A percentile compares a stretch with the other conserved stretches of the same genome.
phyloP scores from a whole-genome alignment of 2,113 vertebrate genomes.

The Pteronura brasiliensis region DNA sequence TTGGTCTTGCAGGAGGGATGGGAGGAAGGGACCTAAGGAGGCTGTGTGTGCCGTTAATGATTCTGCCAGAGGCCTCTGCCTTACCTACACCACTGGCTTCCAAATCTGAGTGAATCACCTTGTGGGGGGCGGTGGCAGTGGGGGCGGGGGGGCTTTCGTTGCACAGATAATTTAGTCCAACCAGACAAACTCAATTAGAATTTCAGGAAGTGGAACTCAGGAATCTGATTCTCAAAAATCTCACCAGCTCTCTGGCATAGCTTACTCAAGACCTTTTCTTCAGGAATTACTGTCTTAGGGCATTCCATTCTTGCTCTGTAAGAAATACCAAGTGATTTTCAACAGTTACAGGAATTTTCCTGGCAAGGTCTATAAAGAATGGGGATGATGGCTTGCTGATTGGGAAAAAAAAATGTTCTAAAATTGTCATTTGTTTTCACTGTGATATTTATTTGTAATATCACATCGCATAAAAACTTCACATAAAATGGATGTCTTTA shows the following conservation, averaged over 20 bases:
- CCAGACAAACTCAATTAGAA: background rate
- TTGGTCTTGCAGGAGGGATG: background rate
- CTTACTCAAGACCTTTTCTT: background rate
- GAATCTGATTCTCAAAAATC: background rate
- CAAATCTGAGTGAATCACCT: background rate
- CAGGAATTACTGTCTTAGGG: background rate
- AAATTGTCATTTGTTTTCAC: slow-evolving; percentile 49
- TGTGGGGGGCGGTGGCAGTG: background rate
- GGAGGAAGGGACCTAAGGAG: background rate
- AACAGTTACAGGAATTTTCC: background rate
- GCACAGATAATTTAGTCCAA: background rate
- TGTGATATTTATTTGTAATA: slow-evolving; percentile 49
- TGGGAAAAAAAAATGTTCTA: slow-evolving; percentile 13
- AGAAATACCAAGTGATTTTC: background rate
- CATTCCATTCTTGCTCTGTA: background rate
- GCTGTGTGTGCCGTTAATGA: too few species aligned
- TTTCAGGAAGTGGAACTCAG: background rate
- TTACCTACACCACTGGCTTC: background rate
- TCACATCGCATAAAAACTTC: slow-evolving; percentile 5
- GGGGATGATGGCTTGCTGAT: background rate
- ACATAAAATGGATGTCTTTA: background rate
- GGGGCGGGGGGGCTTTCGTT: background rate
- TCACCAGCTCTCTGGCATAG: background rate
- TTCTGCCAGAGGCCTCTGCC: background rate
- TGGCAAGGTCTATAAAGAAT: background rate